Conservation (phyloP, 2,888 invertebrate genomes). For the Tholera decimalis region DNA sequence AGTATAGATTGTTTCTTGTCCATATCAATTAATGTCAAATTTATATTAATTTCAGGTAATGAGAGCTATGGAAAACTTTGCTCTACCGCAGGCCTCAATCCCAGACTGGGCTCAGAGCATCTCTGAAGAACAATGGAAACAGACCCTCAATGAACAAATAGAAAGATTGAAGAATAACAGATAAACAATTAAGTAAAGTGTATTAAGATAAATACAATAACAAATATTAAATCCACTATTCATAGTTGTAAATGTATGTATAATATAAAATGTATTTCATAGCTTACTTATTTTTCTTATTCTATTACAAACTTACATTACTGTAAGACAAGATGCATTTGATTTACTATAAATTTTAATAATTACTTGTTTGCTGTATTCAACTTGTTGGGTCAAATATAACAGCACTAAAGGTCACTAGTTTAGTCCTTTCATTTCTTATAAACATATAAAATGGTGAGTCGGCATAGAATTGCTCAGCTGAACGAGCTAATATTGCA, state of each 20-base stretch:
- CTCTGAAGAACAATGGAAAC: conserved; percentile 94
- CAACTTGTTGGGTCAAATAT: conserved; percentile 91
- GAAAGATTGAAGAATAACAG: conserved; percentile 81
- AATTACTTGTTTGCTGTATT: conserved; percentile 2
- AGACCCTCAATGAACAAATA: conserved; percentile 92
- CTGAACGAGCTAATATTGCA: conserved; percentile 90
- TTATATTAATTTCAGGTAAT: conserved; percentile 90
- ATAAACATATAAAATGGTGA: conserved; percentile 95
- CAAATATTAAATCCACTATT: conserved; percentile 22
- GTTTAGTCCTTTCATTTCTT: conserved; percentile 92
- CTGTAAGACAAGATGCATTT: not conserved
- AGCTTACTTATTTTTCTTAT: conserved; percentile 20
- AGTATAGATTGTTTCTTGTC: too few relatives aligned
- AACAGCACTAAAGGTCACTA: conserved; percentile 94
- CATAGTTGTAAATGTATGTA: conserved; percentile 31
- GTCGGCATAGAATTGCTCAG: conserved; percentile 90
- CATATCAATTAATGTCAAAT: not conserved
- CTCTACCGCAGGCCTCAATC: conserved; percentile 92
- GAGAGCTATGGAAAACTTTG: conserved; percentile 93
- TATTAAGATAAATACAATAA: conserved; percentile 35
- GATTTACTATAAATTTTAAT: not conserved
- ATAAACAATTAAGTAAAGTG: conserved; percentile 61
- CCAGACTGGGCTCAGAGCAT: conserved; percentile 94
- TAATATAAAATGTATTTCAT: conserved; percentile 33
- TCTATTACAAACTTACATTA: conserved; percentile 12